These are phyloP conservation scores for Achroia grisella DNA, from an alignment of 1,140 invertebrate species.

Conservation along the genomic window DNA sequence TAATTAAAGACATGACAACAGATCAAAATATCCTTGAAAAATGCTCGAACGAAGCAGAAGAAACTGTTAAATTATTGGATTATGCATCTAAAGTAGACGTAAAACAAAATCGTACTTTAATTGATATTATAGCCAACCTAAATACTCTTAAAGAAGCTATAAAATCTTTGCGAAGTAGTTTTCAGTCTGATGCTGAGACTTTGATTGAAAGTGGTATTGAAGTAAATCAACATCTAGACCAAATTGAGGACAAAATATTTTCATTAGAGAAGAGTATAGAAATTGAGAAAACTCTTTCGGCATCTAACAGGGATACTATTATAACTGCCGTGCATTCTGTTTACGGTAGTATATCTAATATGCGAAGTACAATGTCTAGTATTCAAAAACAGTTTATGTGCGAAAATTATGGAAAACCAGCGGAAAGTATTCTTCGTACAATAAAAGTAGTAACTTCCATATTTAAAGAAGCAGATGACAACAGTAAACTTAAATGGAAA, in stretches of 20 bases:
- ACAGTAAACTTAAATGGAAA: conserved; percentile 28
- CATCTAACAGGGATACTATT: conserved; percentile 33
- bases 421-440: conserved; percentile 35
- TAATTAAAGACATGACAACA: conserved; percentile 11
- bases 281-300: conserved; percentile 13
- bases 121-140: conserved; percentile 29
- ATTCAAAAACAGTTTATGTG: conserved; percentile 59
- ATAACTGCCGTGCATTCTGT: conserved; percentile 48
- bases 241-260: conserved; percentile 54
- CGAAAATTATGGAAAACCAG: conserved; percentile 56
- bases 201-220: conserved; percentile 52
- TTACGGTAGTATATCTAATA: conserved; percentile 56
- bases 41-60: conserved; percentile 41
- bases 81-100: conserved; percentile 24
- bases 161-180: conserved; percentile 30
- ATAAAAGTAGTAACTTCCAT: conserved; percentile 38
- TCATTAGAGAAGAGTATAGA: conserved; percentile 45
- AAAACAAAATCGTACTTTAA: conserved; percentile 19
- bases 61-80: conserved; percentile 44
- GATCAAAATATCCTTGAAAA: conserved; percentile 25
- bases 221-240: conserved; percentile 36
- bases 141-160: conserved; percentile 40
- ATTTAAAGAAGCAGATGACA: conserved; percentile 16
- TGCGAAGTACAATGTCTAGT: conserved; percentile 56
- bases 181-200: conserved; percentile 31